phyloP scores from a whole-genome alignment of 2,113 vertebrate genomes.

The Macquaria ambigua region DNA sequence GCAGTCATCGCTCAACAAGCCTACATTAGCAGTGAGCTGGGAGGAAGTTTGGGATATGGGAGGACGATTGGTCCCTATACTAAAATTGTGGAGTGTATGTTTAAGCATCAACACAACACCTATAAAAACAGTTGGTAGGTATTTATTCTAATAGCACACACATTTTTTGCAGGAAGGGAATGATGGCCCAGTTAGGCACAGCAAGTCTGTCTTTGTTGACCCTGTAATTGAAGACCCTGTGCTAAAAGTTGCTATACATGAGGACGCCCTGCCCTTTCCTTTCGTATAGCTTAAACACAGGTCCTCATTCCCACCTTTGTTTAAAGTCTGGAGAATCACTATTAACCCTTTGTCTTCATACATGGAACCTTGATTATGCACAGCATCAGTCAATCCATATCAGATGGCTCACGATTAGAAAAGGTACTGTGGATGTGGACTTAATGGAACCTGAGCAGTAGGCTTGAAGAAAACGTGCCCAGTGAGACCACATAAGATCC shows the following conservation, averaged over 20 bases:
- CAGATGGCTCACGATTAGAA: not conserved
- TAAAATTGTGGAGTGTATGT: slow-evolving; percentile 1
- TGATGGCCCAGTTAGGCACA: not conserved
- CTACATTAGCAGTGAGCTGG: slow-evolving; percentile 1
- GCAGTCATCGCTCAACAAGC: slow-evolving; percentile 21
- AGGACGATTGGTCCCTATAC: not conserved
- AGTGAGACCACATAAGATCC: not conserved
- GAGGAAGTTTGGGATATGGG: slow-evolving; percentile 9
- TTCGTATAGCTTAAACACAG: not conserved
- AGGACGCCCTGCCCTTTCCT: not conserved
- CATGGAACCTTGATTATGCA: not conserved
- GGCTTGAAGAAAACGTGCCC: not conserved
- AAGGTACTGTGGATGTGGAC: not conserved
- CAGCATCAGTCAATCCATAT: not conserved
- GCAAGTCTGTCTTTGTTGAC: slow-evolving; percentile 4
- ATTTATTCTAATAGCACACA: not conserved
- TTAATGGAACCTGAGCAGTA: not conserved
- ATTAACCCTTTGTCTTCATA: not conserved
- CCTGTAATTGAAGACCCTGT: slow-evolving; percentile 24
- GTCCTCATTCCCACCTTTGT: not conserved
- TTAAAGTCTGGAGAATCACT: slow-evolving; percentile 3
- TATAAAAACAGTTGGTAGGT: not conserved
- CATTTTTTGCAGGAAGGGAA: not conserved
- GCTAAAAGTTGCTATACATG: not conserved
- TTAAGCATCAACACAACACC: slow-evolving; percentile 26